Percentiles rank a stretch among this genome's conserved stretches.
These are phyloP conservation scores for Aramus guarauna DNA, from an alignment of 2,113 vertebrate species.

Conservation along the genomic window DNA sequence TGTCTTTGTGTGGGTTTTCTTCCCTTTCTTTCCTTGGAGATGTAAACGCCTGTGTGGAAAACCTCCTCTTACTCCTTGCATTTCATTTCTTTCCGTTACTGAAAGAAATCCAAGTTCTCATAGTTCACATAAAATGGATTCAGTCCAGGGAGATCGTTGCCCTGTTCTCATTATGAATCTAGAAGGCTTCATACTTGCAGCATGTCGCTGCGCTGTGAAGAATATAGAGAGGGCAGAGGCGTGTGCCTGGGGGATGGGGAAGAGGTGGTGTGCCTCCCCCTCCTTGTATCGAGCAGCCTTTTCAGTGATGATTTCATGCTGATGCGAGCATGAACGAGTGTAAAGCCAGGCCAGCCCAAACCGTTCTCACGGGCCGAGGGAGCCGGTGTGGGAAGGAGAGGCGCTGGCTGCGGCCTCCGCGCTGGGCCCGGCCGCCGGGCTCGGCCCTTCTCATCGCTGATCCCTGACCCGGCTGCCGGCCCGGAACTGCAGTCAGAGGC, in stretches of 20 bases:
- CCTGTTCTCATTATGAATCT: slow-evolving; percentile 33
- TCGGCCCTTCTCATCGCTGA: neutral
- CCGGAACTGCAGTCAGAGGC: neutral
- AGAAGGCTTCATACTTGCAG: slow-evolving; percentile 20
- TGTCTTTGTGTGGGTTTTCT: neutral
- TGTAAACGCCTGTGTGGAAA: neutral
- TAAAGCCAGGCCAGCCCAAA: neutral
- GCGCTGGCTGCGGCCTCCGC: neutral
- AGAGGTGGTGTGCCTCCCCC: neutral
- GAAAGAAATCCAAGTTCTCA: slow-evolving; percentile 66
- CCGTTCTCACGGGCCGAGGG: slow-evolving; percentile 19
- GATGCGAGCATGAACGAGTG: neutral
- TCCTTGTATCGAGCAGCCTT: neutral
- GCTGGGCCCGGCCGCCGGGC: neutral
- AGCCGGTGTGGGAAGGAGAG: neutral
- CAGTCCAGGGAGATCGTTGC: slow-evolving; percentile 38
- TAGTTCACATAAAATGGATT: slow-evolving; percentile 60
- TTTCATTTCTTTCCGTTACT: slow-evolving; percentile 43
- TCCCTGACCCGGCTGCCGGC: slow-evolving; percentile 22
- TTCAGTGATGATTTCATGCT: neutral
- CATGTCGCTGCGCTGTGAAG: neutral
- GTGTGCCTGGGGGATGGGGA: neutral
- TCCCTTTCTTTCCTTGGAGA: neutral
- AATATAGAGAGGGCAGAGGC: neutral
- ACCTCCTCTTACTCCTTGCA: slow-evolving; percentile 31